Conservation (phyloP, 1,140 invertebrate species). For the Sarcophaga peregrina region DNA sequence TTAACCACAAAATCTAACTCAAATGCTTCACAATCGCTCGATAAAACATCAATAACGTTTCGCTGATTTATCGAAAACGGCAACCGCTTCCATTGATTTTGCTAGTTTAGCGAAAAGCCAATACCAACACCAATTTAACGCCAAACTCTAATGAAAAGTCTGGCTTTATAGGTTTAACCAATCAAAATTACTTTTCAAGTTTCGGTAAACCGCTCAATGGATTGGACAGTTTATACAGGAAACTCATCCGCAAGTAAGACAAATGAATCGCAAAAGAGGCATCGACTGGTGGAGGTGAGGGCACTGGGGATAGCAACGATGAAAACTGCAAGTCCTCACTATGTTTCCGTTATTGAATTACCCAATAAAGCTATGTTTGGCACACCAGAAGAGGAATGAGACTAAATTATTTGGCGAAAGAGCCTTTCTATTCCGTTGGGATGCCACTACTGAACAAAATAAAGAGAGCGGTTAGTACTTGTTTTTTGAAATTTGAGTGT, state of each 20-base stretch:
- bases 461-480: slow-evolving; percentile 82
- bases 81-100: slow-evolving; percentile 59
- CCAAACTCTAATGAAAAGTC: slow-evolving; percentile 48
- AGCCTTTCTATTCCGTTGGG: slow-evolving; percentile 82
- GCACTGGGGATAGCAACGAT: slow-evolving; percentile 57
- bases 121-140: neutral
- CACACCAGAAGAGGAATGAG: slow-evolving; percentile 88
- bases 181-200: slow-evolving; percentile 60
- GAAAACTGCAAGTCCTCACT: slow-evolving; percentile 83
- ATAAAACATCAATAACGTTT: neutral
- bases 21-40: slow-evolving; percentile 22
- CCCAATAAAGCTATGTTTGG: slow-evolving; percentile 84
- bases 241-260: slow-evolving; percentile 45
- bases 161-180: slow-evolving; percentile 58
- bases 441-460: slow-evolving; percentile 80
- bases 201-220: slow-evolving; percentile 64
- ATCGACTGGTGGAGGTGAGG: slow-evolving; percentile 49
- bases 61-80: slow-evolving; percentile 49
- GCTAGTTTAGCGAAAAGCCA: slow-evolving; percentile 54
- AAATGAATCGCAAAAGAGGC: slow-evolving; percentile 29
- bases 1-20: slow-evolving; percentile 45
- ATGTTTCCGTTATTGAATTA: slow-evolving; percentile 86
- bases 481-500: no score
- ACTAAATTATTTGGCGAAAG: slow-evolving; percentile 77
- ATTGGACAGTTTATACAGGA: slow-evolving; percentile 27